Evolutionary conservation across 2,888 invertebrate genomes (phyloP).

Genomic region (Dasysyrphus tricinctus): DNA sequence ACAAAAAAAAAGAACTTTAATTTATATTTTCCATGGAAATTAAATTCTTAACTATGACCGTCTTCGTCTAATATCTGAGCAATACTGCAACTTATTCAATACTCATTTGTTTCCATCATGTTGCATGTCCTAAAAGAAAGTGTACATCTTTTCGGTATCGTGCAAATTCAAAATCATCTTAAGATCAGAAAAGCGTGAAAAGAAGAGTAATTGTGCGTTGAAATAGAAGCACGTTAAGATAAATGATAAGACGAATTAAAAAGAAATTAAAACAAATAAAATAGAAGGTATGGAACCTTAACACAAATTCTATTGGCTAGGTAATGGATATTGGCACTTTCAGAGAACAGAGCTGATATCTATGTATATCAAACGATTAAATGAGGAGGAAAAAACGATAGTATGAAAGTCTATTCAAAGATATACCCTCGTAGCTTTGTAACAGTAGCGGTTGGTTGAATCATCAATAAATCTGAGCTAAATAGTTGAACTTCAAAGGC

Average conservation of each 20-base stretch:
- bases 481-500: too few relatives aligned
- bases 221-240: conserved; percentile 17
- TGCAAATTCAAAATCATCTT: conserved; percentile 59
- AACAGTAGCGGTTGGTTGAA: too few relatives aligned
- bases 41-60: conserved; percentile 13
- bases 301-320: background rate
- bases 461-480: too few relatives aligned
- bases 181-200: conserved; percentile 67
- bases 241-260: conserved; percentile 10
- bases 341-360: too few relatives aligned
- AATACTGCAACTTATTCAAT: conserved; percentile 41
- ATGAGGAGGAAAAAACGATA: too few relatives aligned
- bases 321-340: too few relatives aligned
- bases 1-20: background rate
- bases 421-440: too few relatives aligned
- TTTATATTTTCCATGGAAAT: conserved; percentile 39
- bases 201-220: conserved; percentile 60
- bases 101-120: background rate
- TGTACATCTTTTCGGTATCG: conserved; percentile 31
- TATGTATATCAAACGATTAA: too few relatives aligned
- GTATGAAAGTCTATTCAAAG: too few relatives aligned
- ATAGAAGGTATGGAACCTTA: background rate
- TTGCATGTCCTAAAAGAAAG: conserved; percentile 58
- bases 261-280: conserved; percentile 6
- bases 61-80: conserved; percentile 8